phyloP scores from a whole-genome alignment of 2,797 vertebrate genomes.

The Anableps anableps region DNA sequence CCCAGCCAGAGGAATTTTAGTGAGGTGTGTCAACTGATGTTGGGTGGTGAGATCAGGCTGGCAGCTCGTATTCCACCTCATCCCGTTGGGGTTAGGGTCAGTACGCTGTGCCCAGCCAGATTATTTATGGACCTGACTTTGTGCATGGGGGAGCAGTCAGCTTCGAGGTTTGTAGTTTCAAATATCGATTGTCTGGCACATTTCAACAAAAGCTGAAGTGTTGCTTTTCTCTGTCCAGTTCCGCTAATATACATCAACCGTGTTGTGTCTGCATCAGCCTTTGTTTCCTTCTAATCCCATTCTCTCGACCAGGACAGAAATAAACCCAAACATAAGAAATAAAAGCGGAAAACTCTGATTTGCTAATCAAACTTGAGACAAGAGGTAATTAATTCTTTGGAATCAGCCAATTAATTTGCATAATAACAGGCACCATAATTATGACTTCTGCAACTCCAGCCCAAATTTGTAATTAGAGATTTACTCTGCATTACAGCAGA shows the following conservation, averaged over 20 bases:
- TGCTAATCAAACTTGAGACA: constrained; percentile 85
- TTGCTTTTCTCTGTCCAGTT: constrained; percentile 30
- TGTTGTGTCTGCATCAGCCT: constrained; percentile 57
- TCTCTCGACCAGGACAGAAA: constrained; percentile 36
- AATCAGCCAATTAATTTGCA: constrained; percentile 84
- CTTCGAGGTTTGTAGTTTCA: not conserved
- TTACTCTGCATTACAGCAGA: constrained; percentile 79
- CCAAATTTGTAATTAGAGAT: constrained; percentile 85
- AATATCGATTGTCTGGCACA: not conserved
- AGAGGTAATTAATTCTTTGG: constrained; percentile 84
- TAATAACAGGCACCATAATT: constrained; percentile 85
- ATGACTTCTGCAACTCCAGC: constrained; percentile 83
- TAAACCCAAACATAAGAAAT: constrained; percentile 69
- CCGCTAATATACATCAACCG: constrained; percentile 30
- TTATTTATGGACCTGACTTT: constrained; percentile 4
- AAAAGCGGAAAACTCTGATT: constrained; percentile 79
- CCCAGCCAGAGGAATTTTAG: constrained; percentile 14
- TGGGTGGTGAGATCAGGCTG: constrained; percentile 13
- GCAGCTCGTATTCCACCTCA: constrained; percentile 9
- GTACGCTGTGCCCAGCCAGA: constrained; percentile 6
- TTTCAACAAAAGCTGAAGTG: constrained; percentile 14
- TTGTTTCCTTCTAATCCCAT: constrained; percentile 61
- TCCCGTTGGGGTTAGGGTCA: constrained; percentile 13
- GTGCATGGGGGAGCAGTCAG: not conserved
- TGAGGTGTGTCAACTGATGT: constrained; percentile 19